Evolutionary conservation across 2,113 vertebrate species (phyloP), one percentile per base, ranked within the genome.

Genomic region (Blennius ocellaris): DNA sequence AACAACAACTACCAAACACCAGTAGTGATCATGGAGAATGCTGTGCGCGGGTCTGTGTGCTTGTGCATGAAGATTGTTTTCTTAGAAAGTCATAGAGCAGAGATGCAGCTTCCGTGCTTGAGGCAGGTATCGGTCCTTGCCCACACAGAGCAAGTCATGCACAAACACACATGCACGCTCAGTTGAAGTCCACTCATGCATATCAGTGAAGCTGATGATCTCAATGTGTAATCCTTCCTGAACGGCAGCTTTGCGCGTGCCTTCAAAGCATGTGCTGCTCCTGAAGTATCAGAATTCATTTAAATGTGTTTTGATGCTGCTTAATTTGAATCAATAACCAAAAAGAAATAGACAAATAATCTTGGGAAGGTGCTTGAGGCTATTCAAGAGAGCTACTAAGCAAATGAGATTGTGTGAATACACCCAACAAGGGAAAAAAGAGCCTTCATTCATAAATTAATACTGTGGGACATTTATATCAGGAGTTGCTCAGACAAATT

Each of bases 131-230:
- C 69, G 17, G 16, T 77, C 37, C 58, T 59, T 70, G 40, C 57
- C 54, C 12, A 66, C 61, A 65, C 51, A 79, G 50, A 64, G 14
- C 16, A 14, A 78, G 5, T 43, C 21, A 30, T 30, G 21, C 21
- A 30, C 21, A 30, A 2, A 30, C 57, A 40, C 12, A 52, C 30
- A 60, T 21, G 12, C 63, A 59, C 21, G 43, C 64, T 70, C 50
- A 71, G 76, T 66, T 15, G 36, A 83, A 71, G 76, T 71, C 78
- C 78, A 83, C 76, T 84, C 79, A 62, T 81, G 71, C 84, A 75
- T 81, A 81, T 76, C 72, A 63, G 37, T 45, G 71, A 82, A 90
- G 82, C 73, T 80, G 76, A 85, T 85, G 68, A 88, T 87, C 87
- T 82, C 56, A 45, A 76, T 74, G 62, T 78, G 72, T 84, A 84